Percentiles rank a stretch among this genome's conserved stretches.
phyloP scores from a whole-genome alignment of 2,113 vertebrate species.

The Acanthisitta chloris region DNA sequence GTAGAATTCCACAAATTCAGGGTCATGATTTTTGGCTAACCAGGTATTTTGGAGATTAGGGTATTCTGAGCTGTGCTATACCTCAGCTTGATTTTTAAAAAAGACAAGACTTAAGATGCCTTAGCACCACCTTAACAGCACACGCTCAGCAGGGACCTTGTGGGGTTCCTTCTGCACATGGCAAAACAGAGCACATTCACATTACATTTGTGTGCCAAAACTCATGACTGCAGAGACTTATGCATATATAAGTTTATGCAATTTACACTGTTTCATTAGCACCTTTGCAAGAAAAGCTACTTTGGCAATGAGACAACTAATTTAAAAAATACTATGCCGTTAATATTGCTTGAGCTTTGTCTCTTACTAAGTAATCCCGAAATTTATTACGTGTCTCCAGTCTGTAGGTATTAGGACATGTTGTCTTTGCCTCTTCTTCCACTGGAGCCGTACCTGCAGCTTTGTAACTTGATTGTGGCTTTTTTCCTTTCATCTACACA shows the following conservation, averaged over 20 bases:
- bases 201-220: neutral
- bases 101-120: neutral
- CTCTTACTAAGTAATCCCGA: slow-evolving; percentile 39
- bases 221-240: neutral
- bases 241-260: neutral
- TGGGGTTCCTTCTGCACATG: neutral
- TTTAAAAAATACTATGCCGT: slow-evolving; percentile 39
- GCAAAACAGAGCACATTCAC: neutral
- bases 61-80: neutral
- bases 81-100: neutral
- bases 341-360: slow-evolving; percentile 64
- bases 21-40: neutral
- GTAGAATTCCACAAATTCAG: neutral
- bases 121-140: neutral
- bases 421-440: slow-evolving; percentile 56
- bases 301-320: neutral
- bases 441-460: slow-evolving; percentile 1
- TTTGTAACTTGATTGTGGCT: neutral
- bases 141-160: neutral
- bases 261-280: neutral
- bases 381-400: slow-evolving; percentile 67
- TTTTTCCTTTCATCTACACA: slow-evolving; percentile 53
- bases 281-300: neutral
- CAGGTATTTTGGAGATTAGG: neutral
- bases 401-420: slow-evolving; percentile 66